These are phyloP conservation scores for Discoglossus pictus DNA, from an alignment of 2,797 vertebrate species.

Conservation along the genomic window DNA sequence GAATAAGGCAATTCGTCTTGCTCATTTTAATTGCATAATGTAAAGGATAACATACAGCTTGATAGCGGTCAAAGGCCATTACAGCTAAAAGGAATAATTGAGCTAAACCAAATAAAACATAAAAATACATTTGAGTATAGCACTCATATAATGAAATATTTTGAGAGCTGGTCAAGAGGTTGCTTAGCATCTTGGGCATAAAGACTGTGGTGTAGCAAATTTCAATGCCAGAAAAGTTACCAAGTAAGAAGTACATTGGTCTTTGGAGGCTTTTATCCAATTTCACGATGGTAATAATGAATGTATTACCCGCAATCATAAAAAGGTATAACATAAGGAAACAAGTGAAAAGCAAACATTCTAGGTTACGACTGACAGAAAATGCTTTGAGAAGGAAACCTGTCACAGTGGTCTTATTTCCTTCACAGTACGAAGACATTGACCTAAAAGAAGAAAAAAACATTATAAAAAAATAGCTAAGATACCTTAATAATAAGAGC, in stretches of 20 bases:
- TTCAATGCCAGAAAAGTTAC: constrained; percentile 35
- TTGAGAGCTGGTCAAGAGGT: constrained; percentile 44
- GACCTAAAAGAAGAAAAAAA: background rate
- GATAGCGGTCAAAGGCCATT: constrained; percentile 17
- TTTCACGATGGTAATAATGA: constrained; percentile 39
- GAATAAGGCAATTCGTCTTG: background rate
- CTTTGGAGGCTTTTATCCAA: constrained; percentile 34
- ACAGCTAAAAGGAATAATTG: constrained; percentile 14
- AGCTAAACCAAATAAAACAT: constrained; percentile 1
- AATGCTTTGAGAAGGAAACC: constrained; percentile 55
- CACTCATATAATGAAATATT: constrained; percentile 25
- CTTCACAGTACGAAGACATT: constrained; percentile 9
- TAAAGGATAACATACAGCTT: constrained; percentile 15
- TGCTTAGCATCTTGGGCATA: constrained; percentile 37
- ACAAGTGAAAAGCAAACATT: constrained; percentile 40
- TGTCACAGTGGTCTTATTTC: constrained; percentile 3
- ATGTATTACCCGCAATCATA: constrained; percentile 47
- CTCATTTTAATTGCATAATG: constrained; percentile 10
- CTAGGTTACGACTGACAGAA: constrained; percentile 34
- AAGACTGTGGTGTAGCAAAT: constrained; percentile 52
- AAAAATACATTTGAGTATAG: constrained; percentile 44
- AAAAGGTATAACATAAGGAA: constrained; percentile 42
- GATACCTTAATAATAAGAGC: too few species aligned
- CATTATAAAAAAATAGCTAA: too few species aligned
- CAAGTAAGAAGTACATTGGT: constrained; percentile 58